These are phyloP conservation scores for Eidolon helvum DNA, from an alignment of 2,113 vertebrate genomes.

Conservation along the genomic window DNA sequence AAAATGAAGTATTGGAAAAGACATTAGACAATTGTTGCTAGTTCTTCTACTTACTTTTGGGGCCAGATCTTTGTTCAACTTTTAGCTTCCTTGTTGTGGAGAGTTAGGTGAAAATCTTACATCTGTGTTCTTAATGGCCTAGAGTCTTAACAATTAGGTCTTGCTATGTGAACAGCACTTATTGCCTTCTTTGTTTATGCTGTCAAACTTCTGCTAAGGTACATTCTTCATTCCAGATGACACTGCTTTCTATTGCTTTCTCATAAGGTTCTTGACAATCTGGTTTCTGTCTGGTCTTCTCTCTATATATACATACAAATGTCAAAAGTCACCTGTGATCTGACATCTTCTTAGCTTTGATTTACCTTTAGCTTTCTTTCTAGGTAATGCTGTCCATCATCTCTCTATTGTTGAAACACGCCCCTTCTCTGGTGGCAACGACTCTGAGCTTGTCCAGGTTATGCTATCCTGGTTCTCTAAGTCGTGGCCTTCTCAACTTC, in stretches of 20 bases:
- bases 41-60: neutral
- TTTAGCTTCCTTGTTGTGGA: neutral
- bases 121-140: neutral
- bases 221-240: neutral
- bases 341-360: neutral
- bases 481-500: neutral
- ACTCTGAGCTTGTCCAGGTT: neutral
- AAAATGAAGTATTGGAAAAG: neutral
- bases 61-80: neutral
- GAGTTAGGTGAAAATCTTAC: neutral
- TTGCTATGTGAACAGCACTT: neutral
- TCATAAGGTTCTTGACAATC: neutral
- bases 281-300: neutral
- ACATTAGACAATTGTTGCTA: neutral
- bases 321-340: neutral
- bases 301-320: neutral
- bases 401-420: neutral
- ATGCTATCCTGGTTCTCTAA: neutral
- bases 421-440: too few species aligned
- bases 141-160: neutral
- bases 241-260: neutral
- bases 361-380: slow-evolving; percentile 30
- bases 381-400: neutral
- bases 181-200: neutral
- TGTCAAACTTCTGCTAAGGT: neutral